Evolutionary conservation across 2,888 invertebrate species (phyloP).

Genomic region (Tigriopus californicus): DNA sequence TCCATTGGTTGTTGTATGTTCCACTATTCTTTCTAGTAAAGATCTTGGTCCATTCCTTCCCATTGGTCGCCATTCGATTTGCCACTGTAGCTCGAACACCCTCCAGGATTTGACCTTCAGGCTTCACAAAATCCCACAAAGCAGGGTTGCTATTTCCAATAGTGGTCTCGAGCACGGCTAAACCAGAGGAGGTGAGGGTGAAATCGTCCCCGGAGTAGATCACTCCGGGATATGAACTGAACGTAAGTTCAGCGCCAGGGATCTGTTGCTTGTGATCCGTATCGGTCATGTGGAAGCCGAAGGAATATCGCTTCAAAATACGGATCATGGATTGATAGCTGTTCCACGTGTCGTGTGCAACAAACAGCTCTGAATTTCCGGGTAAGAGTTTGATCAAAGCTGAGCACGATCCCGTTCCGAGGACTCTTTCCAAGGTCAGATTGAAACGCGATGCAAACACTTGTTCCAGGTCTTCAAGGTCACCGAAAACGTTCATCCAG

Average conservation of each 20-base stretch:
- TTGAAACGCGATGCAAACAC: slow-evolving; percentile 20
- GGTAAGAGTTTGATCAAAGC: slow-evolving; percentile 44
- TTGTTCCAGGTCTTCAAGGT: slow-evolving; percentile 46
- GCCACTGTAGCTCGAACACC: slow-evolving; percentile 59
- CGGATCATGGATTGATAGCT: slow-evolving; percentile 60
- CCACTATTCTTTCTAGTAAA: slow-evolving; percentile 52
- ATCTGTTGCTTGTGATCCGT: slow-evolving; percentile 37
- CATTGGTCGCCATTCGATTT: slow-evolving; percentile 52
- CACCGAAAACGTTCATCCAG: slow-evolving; percentile 53
- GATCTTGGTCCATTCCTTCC: slow-evolving; percentile 49
- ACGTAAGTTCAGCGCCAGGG: background rate
- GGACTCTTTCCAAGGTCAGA: slow-evolving; percentile 19
- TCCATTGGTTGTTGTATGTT: slow-evolving; percentile 71
- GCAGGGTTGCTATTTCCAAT: slow-evolving; percentile 51
- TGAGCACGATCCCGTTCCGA: slow-evolving; percentile 40
- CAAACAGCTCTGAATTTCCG: slow-evolving; percentile 38
- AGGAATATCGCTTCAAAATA: slow-evolving; percentile 61
- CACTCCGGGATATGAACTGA: slow-evolving; percentile 16
- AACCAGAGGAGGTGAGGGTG: slow-evolving; percentile 31
- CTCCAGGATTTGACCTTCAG: slow-evolving; percentile 43
- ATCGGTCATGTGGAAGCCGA: slow-evolving; percentile 38
- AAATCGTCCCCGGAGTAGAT: slow-evolving; percentile 31
- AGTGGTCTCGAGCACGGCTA: slow-evolving; percentile 55
- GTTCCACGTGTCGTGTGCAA: slow-evolving; percentile 62
- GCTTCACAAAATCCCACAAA: slow-evolving; percentile 46